Conservation (phyloP, 2,888 invertebrate species). For the Archips crataeganus region DNA sequence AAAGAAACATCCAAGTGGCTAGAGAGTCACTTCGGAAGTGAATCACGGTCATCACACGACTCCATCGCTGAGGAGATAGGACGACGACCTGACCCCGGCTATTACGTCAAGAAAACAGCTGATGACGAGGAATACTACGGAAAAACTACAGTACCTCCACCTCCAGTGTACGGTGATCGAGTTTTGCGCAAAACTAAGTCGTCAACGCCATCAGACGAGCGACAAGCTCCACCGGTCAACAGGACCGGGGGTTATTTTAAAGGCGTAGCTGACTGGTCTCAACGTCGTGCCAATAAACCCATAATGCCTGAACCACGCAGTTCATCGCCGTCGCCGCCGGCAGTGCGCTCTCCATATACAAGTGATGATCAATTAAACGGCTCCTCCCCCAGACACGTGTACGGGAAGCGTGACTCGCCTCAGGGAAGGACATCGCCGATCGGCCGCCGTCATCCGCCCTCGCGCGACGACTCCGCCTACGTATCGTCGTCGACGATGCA, state of each 20-base stretch:
- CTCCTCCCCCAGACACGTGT: slow-evolving; percentile 74
- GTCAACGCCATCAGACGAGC: slow-evolving; percentile 83
- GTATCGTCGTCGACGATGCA: slow-evolving; percentile 85
- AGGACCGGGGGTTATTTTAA: slow-evolving; percentile 87
- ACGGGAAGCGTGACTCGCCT: slow-evolving; percentile 77
- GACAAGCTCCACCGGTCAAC: slow-evolving; percentile 71
- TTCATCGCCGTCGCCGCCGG: slow-evolving; percentile 77
- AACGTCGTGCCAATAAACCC: slow-evolving; percentile 85
- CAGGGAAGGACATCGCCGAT: slow-evolving; percentile 75
- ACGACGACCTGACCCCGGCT: slow-evolving; percentile 88
- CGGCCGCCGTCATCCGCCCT: slow-evolving; percentile 79
- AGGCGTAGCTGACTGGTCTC: slow-evolving; percentile 93
- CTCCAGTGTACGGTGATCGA: slow-evolving; percentile 76
- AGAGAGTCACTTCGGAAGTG: slow-evolving; percentile 95
- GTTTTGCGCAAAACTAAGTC: slow-evolving; percentile 83
- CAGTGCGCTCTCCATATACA: slow-evolving; percentile 75
- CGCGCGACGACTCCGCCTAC: slow-evolving; percentile 85
- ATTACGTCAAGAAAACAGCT: slow-evolving; percentile 89
- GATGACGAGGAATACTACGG: slow-evolving; percentile 81
- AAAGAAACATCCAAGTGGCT: slow-evolving; percentile 96
- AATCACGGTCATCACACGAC: slow-evolving; percentile 91
- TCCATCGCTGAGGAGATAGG: slow-evolving; percentile 89
- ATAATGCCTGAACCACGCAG: slow-evolving; percentile 82
- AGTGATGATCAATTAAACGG: slow-evolving; percentile 74
- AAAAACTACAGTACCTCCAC: slow-evolving; percentile 76